Evolutionary conservation across 2,113 vertebrate genomes (phyloP).

Genomic region (Caretta caretta): DNA sequence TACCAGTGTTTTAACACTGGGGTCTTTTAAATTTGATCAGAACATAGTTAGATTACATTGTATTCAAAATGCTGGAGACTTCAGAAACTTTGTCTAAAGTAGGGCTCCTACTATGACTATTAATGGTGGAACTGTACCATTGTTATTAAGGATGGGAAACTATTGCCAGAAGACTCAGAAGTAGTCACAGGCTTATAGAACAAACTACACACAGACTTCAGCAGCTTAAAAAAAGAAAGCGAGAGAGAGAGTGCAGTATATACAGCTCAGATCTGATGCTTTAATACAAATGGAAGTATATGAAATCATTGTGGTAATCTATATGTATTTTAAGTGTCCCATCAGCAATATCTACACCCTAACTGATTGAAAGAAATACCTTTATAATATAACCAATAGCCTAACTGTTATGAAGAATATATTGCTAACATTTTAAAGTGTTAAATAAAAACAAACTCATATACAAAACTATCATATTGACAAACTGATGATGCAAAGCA

Average conservation of each 20-base stretch:
- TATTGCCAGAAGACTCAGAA: too few relatives aligned
- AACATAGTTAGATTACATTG: background rate
- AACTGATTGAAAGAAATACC: background rate
- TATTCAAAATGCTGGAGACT: background rate
- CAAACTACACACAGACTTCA: background rate
- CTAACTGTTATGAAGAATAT: background rate
- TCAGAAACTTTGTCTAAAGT: background rate
- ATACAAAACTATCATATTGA: background rate
- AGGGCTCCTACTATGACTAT: background rate
- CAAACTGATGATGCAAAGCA: background rate
- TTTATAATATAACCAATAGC: background rate
- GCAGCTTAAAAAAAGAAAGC: background rate
- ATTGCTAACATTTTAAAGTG: background rate
- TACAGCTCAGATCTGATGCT: background rate
- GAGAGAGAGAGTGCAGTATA: background rate
- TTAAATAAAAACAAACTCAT: background rate
- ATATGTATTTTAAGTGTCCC: background rate
- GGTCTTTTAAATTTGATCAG: background rate
- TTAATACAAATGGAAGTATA: background rate
- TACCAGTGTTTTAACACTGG: background rate
- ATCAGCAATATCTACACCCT: background rate
- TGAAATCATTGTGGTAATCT: background rate
- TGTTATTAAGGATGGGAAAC: too few relatives aligned
- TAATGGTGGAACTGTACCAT: too few relatives aligned
- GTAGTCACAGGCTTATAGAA: background rate